Conservation (phyloP, 2,113 vertebrate genomes). For the Stigmatopora nigra region DNA sequence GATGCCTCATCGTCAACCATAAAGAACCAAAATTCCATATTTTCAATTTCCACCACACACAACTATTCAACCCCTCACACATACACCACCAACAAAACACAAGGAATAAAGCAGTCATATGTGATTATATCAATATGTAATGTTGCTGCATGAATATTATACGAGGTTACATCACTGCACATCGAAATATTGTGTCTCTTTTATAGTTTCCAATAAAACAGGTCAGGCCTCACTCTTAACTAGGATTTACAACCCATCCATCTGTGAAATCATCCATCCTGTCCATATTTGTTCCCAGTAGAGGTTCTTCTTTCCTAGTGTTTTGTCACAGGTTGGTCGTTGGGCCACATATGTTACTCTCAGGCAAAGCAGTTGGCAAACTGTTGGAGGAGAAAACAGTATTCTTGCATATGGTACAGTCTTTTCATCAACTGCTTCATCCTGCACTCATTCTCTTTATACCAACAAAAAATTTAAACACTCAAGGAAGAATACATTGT, state of each 20-base stretch:
- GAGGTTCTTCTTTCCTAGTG: slow-evolving; percentile 44
- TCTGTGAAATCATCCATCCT: slow-evolving; percentile 21
- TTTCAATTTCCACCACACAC: too few relatives aligned
- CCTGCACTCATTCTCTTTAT: background rate
- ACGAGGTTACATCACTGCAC: background rate
- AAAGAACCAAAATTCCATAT: too few relatives aligned
- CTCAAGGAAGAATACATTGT: background rate
- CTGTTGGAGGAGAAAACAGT: slow-evolving; percentile 41
- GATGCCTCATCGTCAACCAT: too few relatives aligned
- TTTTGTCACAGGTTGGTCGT: slow-evolving; percentile 41
- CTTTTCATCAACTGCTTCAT: slow-evolving; percentile 7
- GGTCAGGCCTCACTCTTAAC: slow-evolving; percentile 24
- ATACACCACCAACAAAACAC: background rate
- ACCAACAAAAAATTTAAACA: slow-evolving; percentile 3
- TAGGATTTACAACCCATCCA: slow-evolving; percentile 21
- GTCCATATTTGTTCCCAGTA: slow-evolving; percentile 54
- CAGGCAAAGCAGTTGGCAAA: slow-evolving; percentile 58
- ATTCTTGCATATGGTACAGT: slow-evolving; percentile 25
- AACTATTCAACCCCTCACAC: background rate
- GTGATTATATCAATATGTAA: background rate
- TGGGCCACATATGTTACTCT: slow-evolving; percentile 56
- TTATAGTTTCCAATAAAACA: slow-evolving; percentile 16
- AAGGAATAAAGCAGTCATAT: background rate
- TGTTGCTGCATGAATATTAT: background rate
- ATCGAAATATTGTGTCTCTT: background rate